Evolutionary conservation across 2,113 vertebrate species (phyloP).

Genomic region (Melanocharis versteri): DNA sequence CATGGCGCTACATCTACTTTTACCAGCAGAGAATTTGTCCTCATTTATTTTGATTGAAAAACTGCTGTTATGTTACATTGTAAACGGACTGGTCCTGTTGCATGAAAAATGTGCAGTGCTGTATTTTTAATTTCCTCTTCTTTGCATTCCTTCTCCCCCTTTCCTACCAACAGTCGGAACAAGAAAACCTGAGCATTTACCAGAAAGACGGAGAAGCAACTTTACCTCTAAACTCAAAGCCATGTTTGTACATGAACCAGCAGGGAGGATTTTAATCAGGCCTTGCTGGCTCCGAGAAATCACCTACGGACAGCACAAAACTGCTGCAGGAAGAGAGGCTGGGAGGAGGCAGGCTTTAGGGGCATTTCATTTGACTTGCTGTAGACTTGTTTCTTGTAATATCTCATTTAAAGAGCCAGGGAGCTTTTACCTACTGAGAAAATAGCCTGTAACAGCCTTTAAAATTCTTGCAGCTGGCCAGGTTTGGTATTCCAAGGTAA

Average conservation of each 20-base stretch:
- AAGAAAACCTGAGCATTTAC: conserved; percentile 10
- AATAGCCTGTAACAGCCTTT: conserved; percentile 41
- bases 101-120: neutral
- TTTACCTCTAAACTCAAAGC: neutral
- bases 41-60: conserved; percentile 30
- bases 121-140: conserved; percentile 46
- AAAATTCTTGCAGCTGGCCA: conserved; percentile 38
- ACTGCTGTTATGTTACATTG: neutral
- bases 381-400: conserved; percentile 39
- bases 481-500: conserved; percentile 17
- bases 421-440: conserved; percentile 44
- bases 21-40: conserved; percentile 31
- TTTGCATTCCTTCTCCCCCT: neutral
- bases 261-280: conserved; percentile 64
- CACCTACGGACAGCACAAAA: neutral
- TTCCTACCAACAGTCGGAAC: neutral
- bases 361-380: conserved; percentile 29
- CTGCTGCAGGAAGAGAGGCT: conserved; percentile 27
- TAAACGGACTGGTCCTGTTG: neutral
- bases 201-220: conserved; percentile 4
- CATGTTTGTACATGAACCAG: neutral
- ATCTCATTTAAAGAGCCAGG: conserved; percentile 43
- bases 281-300: conserved; percentile 39
- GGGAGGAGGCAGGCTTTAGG: neutral
- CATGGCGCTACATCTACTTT: neutral